These are phyloP conservation scores for Peribatodes rhomboidaria DNA, from an alignment of 2,888 invertebrate species.

Conservation along the genomic window DNA sequence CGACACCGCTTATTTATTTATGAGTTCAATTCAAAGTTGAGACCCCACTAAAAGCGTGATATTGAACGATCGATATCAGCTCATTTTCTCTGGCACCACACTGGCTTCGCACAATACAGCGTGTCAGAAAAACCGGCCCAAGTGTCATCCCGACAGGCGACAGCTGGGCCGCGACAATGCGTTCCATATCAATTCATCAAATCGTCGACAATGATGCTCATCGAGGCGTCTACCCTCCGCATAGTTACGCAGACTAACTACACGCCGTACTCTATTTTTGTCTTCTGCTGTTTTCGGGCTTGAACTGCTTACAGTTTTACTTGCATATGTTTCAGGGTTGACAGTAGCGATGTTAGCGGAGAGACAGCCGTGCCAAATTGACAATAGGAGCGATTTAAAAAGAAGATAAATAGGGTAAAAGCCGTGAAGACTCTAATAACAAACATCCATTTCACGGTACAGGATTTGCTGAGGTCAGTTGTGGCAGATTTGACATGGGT, in stretches of 20 bases:
- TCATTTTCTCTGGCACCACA: conserved; percentile 76
- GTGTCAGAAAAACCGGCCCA: conserved; percentile 78
- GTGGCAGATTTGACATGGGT: conserved; percentile 73
- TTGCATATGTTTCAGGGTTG: conserved; percentile 56
- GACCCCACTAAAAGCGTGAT: conserved; percentile 71
- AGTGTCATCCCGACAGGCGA: conserved; percentile 84
- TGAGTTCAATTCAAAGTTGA: conserved; percentile 74
- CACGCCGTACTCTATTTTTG: conserved; percentile 35
- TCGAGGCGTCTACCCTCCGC: conserved; percentile 72
- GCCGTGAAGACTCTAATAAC: conserved; percentile 80
- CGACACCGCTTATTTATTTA: conserved; percentile 84
- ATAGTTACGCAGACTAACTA: conserved; percentile 56
- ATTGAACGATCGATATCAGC: conserved; percentile 84
- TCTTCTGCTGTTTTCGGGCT: conserved; percentile 47
- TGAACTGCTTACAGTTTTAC: conserved; percentile 32
- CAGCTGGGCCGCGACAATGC: conserved; percentile 81
- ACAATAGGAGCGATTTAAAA: conserved; percentile 82
- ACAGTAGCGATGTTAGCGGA: conserved; percentile 62
- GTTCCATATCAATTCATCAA: conserved; percentile 79
- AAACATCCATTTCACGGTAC: conserved; percentile 82
- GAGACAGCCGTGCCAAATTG: conserved; percentile 77
- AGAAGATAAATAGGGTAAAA: conserved; percentile 80
- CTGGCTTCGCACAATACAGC: conserved; percentile 73
- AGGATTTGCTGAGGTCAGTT: conserved; percentile 66
- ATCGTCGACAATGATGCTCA: conserved; percentile 71